These are phyloP conservation scores for Puma concolor DNA, from an alignment of 2,113 vertebrate genomes.

Conservation along the genomic window DNA sequence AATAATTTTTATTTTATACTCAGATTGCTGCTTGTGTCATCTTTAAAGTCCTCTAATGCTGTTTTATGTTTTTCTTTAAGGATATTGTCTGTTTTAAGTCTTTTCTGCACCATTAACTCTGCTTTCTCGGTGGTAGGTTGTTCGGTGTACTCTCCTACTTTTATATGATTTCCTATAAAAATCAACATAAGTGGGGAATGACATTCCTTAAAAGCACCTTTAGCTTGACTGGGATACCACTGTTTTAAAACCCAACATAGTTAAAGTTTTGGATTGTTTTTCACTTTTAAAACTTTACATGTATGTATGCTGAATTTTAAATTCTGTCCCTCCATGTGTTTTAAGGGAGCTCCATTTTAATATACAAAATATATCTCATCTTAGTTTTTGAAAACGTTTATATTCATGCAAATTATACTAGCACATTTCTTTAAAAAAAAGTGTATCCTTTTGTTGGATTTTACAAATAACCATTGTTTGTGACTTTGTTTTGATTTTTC, in stretches of 20 bases:
- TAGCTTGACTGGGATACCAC: neutral
- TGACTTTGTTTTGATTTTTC: neutral
- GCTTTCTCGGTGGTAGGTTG: neutral
- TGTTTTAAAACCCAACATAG: neutral
- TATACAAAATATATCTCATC: neutral
- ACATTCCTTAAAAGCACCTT: neutral
- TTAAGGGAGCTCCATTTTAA: neutral
- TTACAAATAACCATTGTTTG: neutral
- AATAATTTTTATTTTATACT: neutral
- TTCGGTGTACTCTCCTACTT: neutral
- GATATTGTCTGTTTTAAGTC: neutral
- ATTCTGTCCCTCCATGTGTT: neutral
- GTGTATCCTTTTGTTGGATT: neutral
- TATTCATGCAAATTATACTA: neutral
- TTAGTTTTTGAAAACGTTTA: neutral
- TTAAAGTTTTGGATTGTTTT: neutral
- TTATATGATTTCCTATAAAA: slow-evolving; percentile 7
- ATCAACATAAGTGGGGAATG: neutral
- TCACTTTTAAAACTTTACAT: neutral
- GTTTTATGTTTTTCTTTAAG: neutral
- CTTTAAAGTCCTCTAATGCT: neutral
- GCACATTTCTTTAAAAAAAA: neutral
- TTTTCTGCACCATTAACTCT: neutral
- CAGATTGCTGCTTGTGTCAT: neutral
- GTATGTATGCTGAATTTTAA: neutral